Conservation (phyloP, 1,140 invertebrate genomes). For the Leptinotarsa defecta region DNA sequence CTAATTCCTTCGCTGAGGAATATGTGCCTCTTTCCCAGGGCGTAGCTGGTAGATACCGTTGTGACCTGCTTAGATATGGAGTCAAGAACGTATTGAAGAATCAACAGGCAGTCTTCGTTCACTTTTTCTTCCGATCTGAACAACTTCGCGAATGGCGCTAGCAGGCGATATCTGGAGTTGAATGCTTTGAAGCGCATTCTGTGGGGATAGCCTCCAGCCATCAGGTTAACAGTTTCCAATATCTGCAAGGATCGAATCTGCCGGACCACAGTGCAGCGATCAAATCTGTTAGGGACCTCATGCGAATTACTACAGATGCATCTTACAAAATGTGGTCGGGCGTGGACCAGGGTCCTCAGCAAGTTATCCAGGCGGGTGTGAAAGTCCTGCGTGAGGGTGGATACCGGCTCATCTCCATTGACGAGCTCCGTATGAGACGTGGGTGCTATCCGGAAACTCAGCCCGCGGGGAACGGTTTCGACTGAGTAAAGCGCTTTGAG, state of each 20-base stretch:
- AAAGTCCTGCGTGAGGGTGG: conserved; percentile 92
- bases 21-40: conserved; percentile 89
- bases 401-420: conserved; percentile 86
- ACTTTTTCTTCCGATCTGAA: conserved; percentile 79
- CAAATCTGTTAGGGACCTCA: conserved; percentile 79
- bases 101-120: conserved; percentile 78
- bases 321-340: conserved; percentile 90
- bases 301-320: conserved; percentile 85
- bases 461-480: conserved; percentile 79
- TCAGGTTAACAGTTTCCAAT: conserved; percentile 92
- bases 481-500: conserved; percentile 83
- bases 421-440: conserved; percentile 85
- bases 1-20: conserved; percentile 93
- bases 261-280: conserved; percentile 77
- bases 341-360: conserved; percentile 86
- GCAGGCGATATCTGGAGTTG: conserved; percentile 79
- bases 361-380: conserved; percentile 91
- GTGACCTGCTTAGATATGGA: conserved; percentile 58
- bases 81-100: conserved; percentile 68
- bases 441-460: conserved; percentile 88
- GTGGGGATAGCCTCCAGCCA: conserved; percentile 92
- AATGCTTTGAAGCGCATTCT: conserved; percentile 95
- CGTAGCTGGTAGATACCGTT: conserved; percentile 77
- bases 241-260: conserved; percentile 90
- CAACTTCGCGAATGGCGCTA: conserved; percentile 77